These are phyloP conservation scores for Petrosia ficiformis DNA, from an alignment of 37 sponge, comb jelly and placozoan species.

Conservation along the genomic window DNA sequence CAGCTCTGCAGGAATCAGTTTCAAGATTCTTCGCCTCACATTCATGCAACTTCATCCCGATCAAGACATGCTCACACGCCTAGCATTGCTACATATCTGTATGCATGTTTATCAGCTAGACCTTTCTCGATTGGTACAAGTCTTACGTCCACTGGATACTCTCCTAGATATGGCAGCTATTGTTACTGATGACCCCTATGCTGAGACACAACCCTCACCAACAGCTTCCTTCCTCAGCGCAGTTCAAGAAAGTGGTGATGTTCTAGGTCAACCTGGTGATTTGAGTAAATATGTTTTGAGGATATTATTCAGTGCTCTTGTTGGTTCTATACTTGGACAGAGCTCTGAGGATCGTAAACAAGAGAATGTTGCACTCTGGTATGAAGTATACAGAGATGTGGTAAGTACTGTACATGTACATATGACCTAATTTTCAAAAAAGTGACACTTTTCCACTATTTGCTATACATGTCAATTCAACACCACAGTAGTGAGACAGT, in stretches of 20 bases:
- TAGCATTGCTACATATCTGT: slow-evolving; percentile 49
- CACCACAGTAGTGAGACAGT: too few species aligned
- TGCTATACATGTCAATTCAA: too few species aligned
- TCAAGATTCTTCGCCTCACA: slow-evolving; percentile 23
- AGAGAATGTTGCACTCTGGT: slow-evolving; percentile 49
- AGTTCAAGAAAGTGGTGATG: background rate
- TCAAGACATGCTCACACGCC: slow-evolving; percentile 9
- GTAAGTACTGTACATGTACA: too few species aligned
- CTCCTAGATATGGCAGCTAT: slow-evolving; percentile 25
- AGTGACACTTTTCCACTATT: too few species aligned
- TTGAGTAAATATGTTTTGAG: slow-evolving; percentile 45
- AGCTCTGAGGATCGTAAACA: background rate
- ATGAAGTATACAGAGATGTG: slow-evolving; percentile 48
- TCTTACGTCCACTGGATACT: slow-evolving; percentile 55
- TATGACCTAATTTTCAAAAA: too few species aligned
- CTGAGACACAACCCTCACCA: background rate
- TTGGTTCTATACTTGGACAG: slow-evolving; percentile 4
- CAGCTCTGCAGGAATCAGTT: slow-evolving; percentile 17
- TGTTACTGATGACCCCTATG: slow-evolving; percentile 16
- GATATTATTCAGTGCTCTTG: slow-evolving; percentile 59
- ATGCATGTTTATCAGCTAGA: slow-evolving; percentile 60
- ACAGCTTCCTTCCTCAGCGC: background rate
- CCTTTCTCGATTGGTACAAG: slow-evolving; percentile 61
- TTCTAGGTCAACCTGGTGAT: slow-evolving; percentile 21
- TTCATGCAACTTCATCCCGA: slow-evolving; percentile 26